Percentiles rank a stretch among this genome's conserved stretches.
Conservation (phyloP, 2,113 vertebrate species). For the Brachypteracias leptosomus region DNA sequence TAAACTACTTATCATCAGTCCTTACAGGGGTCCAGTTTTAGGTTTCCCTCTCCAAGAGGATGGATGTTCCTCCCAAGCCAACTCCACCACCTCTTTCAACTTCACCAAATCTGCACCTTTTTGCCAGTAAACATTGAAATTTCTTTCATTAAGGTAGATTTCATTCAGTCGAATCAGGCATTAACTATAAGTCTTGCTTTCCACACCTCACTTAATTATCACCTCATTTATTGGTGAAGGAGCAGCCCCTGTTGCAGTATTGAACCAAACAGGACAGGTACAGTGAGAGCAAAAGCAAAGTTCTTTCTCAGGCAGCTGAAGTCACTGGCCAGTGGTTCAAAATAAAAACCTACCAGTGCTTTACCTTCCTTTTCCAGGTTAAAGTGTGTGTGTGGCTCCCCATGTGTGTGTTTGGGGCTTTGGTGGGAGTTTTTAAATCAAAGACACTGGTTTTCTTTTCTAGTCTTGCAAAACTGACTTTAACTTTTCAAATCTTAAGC, state of each 20-base stretch:
- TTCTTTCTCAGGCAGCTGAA: not conserved
- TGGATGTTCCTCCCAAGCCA: not conserved
- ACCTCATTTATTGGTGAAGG: not conserved
- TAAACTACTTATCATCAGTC: not conserved
- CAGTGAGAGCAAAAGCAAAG: not conserved
- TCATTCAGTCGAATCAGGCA: not conserved
- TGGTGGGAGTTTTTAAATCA: not conserved
- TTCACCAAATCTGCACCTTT: not conserved
- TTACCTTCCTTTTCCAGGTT: not conserved
- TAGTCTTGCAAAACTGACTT: not conserved
- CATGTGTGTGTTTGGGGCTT: not conserved
- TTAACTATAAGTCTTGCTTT: not conserved
- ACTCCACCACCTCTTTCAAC: not conserved
- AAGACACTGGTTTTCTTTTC: not conserved
- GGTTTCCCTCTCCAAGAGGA: not conserved
- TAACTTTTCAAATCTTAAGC: not conserved
- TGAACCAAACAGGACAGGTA: not conserved
- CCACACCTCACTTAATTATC: not conserved
- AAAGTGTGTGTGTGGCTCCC: not conserved
- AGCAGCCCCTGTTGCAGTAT: not conserved
- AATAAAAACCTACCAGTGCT: not conserved
- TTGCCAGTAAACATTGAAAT: not conserved
- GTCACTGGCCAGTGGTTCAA: not conserved
- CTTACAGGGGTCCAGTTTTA: not conserved
- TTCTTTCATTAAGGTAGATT: not conserved